Conservation (phyloP, 1,140 invertebrate genomes). For the Drosophila paulistorum region DNA sequence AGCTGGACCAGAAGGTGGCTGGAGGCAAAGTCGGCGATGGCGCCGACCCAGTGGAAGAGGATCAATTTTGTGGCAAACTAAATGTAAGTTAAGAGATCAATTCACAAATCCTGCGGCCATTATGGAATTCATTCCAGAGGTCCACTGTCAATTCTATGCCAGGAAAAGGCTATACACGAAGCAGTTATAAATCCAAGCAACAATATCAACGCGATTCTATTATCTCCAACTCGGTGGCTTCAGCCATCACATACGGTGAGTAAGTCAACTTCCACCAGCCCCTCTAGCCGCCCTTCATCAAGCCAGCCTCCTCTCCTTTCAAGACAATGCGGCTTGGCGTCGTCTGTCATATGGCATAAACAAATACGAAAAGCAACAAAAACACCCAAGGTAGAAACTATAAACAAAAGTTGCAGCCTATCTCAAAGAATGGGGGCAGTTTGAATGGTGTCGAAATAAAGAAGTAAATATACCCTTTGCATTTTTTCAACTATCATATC, state of each 20-base stretch:
- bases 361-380: background rate
- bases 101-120: background rate
- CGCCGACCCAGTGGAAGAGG: background rate
- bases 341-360: conserved; percentile 12
- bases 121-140: background rate
- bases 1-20: background rate
- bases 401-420: background rate
- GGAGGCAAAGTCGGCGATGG: background rate
- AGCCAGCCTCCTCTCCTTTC: background rate
- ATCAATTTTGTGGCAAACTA: conserved; percentile 1
- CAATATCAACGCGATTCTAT: background rate
- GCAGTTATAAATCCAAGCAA: background rate
- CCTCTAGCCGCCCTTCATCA: too few species aligned
- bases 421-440: background rate
- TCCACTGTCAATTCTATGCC: background rate
- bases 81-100: background rate
- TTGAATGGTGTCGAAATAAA: background rate
- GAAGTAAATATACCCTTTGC: background rate
- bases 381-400: conserved; percentile 9
- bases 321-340: conserved; percentile 3
- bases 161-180: background rate
- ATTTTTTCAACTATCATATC: too few species aligned
- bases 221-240: background rate
- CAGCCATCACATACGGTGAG: conserved; percentile 8
- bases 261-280: background rate